A percentile compares a stretch with the other conserved stretches of the same genome.
phyloP scores from a whole-genome alignment of 1,140 invertebrate genomes.

The Bombus confusus region DNA sequence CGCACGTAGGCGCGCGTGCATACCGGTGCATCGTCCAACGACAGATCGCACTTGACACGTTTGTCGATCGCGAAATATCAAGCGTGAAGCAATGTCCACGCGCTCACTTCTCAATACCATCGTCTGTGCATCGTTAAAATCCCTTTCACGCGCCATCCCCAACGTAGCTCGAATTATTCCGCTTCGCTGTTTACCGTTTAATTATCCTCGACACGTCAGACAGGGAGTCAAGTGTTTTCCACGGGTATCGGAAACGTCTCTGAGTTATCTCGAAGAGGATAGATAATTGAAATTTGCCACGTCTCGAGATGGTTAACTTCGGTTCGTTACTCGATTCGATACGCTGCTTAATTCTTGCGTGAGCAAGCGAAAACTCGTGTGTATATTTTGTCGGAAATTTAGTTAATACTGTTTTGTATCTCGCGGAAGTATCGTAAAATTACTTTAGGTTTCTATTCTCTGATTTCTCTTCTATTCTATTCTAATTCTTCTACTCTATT shows the following conservation, averaged over 20 bases:
- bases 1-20: constrained; percentile 32
- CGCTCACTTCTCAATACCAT: neutral
- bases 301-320: no score
- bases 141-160: constrained; percentile 29
- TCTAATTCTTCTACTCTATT: no score
- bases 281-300: neutral
- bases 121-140: constrained; percentile 34
- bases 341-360: neutral
- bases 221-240: no score
- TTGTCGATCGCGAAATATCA: constrained; percentile 31
- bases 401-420: no score
- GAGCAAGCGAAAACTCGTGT: no score
- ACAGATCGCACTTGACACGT: constrained; percentile 46
- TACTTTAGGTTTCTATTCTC: no score
- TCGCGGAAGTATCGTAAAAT: no score
- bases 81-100: neutral
- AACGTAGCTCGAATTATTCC: constrained; percentile 51
- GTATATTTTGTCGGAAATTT: no score
- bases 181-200: constrained; percentile 12
- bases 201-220: neutral
- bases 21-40: constrained; percentile 28
- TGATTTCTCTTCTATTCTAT: no score
- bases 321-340: neutral
- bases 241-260: no score
- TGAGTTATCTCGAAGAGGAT: no score